A percentile compares a stretch with the other conserved stretches of the same genome.
phyloP scores from a whole-genome alignment of 2,113 vertebrate species.

The Tiliqua scincoides region DNA sequence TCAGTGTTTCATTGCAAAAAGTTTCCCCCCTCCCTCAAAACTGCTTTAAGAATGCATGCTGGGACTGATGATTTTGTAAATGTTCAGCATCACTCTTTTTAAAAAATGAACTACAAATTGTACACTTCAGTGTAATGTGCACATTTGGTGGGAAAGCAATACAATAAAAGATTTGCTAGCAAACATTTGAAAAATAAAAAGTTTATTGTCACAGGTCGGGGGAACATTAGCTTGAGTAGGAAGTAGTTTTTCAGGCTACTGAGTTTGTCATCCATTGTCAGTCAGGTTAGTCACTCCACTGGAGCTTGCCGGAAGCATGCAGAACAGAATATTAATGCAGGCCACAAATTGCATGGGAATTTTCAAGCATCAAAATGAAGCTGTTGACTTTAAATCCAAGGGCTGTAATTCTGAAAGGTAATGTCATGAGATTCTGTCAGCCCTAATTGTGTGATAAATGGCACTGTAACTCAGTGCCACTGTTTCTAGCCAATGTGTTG shows the following conservation, averaged over 20 bases:
- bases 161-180: not conserved
- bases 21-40: not conserved
- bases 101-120: not conserved
- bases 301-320: not conserved
- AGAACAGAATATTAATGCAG: not conserved
- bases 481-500: not conserved
- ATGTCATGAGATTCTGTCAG: no score
- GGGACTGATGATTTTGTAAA: not conserved
- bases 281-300: slow-evolving; percentile 30
- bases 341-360: not conserved
- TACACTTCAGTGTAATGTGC: not conserved
- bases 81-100: not conserved
- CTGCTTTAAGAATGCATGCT: not conserved
- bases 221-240: not conserved
- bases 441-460: no score
- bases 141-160: slow-evolving; percentile 2
- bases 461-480: not conserved
- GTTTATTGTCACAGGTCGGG: not conserved
- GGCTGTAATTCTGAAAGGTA: no score
- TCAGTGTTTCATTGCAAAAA: not conserved
- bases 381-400: not conserved
- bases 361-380: slow-evolving; percentile 3
- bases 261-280: not conserved
- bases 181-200: slow-evolving; percentile 11
- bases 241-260: slow-evolving; percentile 1